Percentiles rank a stretch among this genome's conserved stretches.
These are phyloP conservation scores for Alentia gelatinosa DNA, from an alignment of 2,888 invertebrate genomes.

Conservation along the genomic window DNA sequence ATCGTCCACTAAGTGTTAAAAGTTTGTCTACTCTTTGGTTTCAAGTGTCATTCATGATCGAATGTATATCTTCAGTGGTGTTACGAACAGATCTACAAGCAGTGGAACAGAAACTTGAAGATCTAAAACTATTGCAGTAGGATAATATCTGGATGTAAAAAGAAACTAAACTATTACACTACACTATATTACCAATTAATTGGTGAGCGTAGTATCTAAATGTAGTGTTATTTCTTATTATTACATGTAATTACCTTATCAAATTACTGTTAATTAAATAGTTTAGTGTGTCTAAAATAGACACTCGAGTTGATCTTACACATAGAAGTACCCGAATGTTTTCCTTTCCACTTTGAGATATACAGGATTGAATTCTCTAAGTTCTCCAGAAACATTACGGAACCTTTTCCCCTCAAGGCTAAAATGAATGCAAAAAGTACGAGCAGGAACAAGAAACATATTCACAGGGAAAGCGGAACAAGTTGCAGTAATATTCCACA, in stretches of 20 bases:
- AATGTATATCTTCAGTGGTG: background rate
- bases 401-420: constrained; percentile 7
- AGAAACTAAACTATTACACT: no score
- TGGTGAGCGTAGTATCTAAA: background rate
- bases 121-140: background rate
- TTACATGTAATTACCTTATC: background rate
- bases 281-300: background rate
- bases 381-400: background rate
- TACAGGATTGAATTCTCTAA: no score
- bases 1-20: no score
- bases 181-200: background rate
- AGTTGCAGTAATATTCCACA: constrained; percentile 35
- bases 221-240: background rate
- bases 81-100: constrained; percentile 11
- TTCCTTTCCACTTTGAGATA: background rate
- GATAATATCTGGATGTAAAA: background rate
- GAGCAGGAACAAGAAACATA: constrained; percentile 12
- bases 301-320: background rate
- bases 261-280: background rate
- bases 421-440: background rate
- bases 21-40: background rate
- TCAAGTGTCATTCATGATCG: background rate
- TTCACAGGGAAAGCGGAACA: constrained; percentile 36
- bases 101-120: background rate
- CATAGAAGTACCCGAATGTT: no score